These are phyloP conservation scores for Coregonus ussuriensis DNA, from an alignment of 2,797 vertebrate species.

Conservation along the genomic window DNA sequence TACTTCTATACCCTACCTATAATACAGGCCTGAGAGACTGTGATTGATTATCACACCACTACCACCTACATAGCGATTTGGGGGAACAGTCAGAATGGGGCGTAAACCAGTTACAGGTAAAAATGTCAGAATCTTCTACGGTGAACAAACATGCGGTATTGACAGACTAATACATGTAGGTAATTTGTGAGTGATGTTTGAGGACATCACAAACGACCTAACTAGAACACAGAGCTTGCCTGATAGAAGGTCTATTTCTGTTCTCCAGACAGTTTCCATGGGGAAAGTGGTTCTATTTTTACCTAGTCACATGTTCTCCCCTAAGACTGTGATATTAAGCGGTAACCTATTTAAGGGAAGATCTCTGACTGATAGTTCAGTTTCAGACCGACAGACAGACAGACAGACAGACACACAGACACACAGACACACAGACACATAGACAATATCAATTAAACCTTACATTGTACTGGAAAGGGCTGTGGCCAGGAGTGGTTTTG, in stretches of 20 bases:
- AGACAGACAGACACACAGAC: no score
- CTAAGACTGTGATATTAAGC: conserved; percentile 59
- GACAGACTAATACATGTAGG: neutral
- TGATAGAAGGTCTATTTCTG: conserved; percentile 68
- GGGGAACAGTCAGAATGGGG: neutral
- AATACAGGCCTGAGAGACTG: neutral
- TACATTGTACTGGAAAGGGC: neutral
- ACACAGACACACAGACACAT: conserved; percentile 11
- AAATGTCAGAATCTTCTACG: neutral
- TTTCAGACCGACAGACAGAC: neutral
- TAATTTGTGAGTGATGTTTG: conserved; percentile 2
- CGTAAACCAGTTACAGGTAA: neutral
- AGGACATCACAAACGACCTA: conserved; percentile 42
- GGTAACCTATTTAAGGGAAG: conserved; percentile 70
- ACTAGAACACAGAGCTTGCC: conserved; percentile 60
- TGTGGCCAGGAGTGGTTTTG: conserved; percentile 23
- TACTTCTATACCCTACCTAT: neutral
- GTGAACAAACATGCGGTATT: neutral
- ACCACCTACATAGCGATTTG: neutral
- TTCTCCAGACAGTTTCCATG: conserved; percentile 63
- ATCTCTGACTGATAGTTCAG: conserved; percentile 35
- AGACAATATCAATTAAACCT: neutral
- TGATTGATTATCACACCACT: neutral
- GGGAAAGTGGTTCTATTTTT: conserved; percentile 73
- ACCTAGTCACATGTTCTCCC: conserved; percentile 71